Conservation (phyloP, 2,888 invertebrate species). For the Cryptophagus acutangulus region DNA sequence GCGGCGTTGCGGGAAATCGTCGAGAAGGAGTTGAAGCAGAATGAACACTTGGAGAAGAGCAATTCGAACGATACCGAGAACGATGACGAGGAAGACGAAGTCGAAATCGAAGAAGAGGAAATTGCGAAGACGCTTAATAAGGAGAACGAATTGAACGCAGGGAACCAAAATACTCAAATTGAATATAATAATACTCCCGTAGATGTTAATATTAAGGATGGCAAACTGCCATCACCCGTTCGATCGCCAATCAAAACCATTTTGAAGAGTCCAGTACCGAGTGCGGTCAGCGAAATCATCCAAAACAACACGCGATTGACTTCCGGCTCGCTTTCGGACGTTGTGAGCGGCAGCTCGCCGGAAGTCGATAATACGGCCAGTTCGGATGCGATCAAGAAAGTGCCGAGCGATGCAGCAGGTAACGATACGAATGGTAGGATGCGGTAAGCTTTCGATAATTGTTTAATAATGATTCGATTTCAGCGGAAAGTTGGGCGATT, state of each 20-base stretch:
- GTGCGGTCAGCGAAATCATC: slow-evolving; percentile 41
- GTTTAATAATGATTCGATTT: slow-evolving; percentile 6
- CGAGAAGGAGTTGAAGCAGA: slow-evolving; percentile 50
- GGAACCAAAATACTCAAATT: slow-evolving; percentile 19
- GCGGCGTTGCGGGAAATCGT: slow-evolving; percentile 77
- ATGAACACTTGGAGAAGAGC: slow-evolving; percentile 17
- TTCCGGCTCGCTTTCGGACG: slow-evolving; percentile 61
- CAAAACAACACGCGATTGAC: slow-evolving; percentile 45
- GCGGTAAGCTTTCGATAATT: neutral
- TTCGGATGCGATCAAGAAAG: slow-evolving; percentile 40
- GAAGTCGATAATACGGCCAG: slow-evolving; percentile 52
- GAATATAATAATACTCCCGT: slow-evolving; percentile 24
- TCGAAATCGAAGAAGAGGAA: slow-evolving; percentile 52
- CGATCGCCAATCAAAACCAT: slow-evolving; percentile 30
- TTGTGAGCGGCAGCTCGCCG: slow-evolving; percentile 60
- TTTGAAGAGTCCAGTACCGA: slow-evolving; percentile 48
- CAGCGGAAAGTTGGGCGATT: slow-evolving; percentile 56
- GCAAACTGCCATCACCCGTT: slow-evolving; percentile 21
- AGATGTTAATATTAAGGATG: slow-evolving; percentile 19
- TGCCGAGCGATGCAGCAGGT: slow-evolving; percentile 43
- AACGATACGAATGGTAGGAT: too few species aligned
- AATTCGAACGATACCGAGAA: slow-evolving; percentile 43
- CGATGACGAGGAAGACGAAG: slow-evolving; percentile 51
- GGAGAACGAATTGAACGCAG: slow-evolving; percentile 20
- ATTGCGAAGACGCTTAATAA: slow-evolving; percentile 31